Evolutionary conservation across 2,113 vertebrate species (phyloP).

Genomic region (Telmatochromis sp.): DNA sequence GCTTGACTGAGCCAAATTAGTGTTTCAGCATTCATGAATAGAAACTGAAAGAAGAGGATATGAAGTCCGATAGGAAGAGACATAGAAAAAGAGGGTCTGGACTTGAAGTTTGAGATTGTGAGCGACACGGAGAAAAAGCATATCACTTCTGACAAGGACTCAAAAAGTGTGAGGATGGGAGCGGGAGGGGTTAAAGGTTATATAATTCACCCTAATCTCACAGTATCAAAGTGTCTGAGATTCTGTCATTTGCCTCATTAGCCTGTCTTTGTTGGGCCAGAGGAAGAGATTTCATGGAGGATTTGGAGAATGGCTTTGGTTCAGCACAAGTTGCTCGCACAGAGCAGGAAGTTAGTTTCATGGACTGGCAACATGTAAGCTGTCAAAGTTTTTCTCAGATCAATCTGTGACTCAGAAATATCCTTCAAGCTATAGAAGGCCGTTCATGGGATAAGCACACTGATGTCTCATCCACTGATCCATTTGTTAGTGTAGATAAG

Average conservation of each 20-base stretch:
- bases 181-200: slow-evolving; percentile 54
- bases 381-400: slow-evolving; percentile 54
- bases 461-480: slow-evolving; percentile 44
- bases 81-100: neutral
- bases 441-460: slow-evolving; percentile 30
- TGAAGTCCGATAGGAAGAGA: slow-evolving; percentile 13
- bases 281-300: slow-evolving; percentile 64
- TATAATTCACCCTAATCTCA: slow-evolving; percentile 64
- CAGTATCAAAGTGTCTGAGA: slow-evolving; percentile 51
- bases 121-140: slow-evolving; percentile 8
- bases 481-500: slow-evolving; percentile 46
- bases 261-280: slow-evolving; percentile 55
- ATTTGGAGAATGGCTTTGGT: slow-evolving; percentile 59
- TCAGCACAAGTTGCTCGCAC: slow-evolving; percentile 31
- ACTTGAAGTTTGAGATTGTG: slow-evolving; percentile 17
- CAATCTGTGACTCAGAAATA: slow-evolving; percentile 40
- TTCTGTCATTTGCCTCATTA: slow-evolving; percentile 61
- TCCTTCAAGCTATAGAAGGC: slow-evolving; percentile 29
- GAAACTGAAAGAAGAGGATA: slow-evolving; percentile 39
- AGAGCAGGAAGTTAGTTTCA: slow-evolving; percentile 49
- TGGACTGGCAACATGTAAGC: slow-evolving; percentile 34
- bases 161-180: neutral
- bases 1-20: slow-evolving; percentile 59
- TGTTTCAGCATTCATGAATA: slow-evolving; percentile 55
- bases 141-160: slow-evolving; percentile 20